A percentile compares a stretch with the other conserved stretches of the same genome.
These are phyloP conservation scores for Andrena minutula DNA, from an alignment of 2,888 invertebrate species.

Conservation along the genomic window DNA sequence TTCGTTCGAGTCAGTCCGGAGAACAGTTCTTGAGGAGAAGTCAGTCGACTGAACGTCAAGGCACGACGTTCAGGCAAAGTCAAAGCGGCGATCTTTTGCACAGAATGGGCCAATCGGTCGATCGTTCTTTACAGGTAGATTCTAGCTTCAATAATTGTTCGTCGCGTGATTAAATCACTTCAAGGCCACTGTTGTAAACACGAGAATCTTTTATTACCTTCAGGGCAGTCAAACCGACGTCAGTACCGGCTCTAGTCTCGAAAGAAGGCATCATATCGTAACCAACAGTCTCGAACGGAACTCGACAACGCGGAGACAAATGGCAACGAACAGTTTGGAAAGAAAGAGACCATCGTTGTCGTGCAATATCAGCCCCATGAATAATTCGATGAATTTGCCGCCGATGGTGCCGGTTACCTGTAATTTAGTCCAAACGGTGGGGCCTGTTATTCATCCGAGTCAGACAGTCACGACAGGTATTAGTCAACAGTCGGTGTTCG, in stretches of 20 bases:
- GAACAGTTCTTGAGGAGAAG: slow-evolving; percentile 81
- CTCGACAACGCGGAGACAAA: slow-evolving; percentile 81
- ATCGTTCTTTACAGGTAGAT: slow-evolving; percentile 80
- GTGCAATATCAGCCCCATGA: slow-evolving; percentile 74
- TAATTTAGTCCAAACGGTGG: slow-evolving; percentile 81
- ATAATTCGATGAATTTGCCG: slow-evolving; percentile 81
- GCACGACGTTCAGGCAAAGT: slow-evolving; percentile 80
- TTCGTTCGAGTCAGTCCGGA: slow-evolving; percentile 82
- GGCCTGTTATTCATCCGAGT: slow-evolving; percentile 81
- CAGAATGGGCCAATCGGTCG: slow-evolving; percentile 82
- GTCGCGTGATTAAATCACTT: neutral
- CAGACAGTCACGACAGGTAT: slow-evolving; percentile 77
- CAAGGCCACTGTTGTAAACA: neutral
- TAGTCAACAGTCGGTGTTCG: slow-evolving; percentile 73
- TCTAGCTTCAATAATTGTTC: neutral
- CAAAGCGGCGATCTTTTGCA: slow-evolving; percentile 83
- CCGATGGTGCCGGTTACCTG: slow-evolving; percentile 83
- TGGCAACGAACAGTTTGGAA: slow-evolving; percentile 82
- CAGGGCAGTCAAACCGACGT: slow-evolving; percentile 79
- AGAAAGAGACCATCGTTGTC: slow-evolving; percentile 80
- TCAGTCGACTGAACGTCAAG: slow-evolving; percentile 82
- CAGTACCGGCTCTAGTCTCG: slow-evolving; percentile 78
- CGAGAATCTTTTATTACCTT: neutral
- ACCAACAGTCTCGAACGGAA: slow-evolving; percentile 84
- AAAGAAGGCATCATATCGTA: slow-evolving; percentile 82